Conservation (phyloP, 2,888 invertebrate species). For the Tetramorium bicarinatum region DNA sequence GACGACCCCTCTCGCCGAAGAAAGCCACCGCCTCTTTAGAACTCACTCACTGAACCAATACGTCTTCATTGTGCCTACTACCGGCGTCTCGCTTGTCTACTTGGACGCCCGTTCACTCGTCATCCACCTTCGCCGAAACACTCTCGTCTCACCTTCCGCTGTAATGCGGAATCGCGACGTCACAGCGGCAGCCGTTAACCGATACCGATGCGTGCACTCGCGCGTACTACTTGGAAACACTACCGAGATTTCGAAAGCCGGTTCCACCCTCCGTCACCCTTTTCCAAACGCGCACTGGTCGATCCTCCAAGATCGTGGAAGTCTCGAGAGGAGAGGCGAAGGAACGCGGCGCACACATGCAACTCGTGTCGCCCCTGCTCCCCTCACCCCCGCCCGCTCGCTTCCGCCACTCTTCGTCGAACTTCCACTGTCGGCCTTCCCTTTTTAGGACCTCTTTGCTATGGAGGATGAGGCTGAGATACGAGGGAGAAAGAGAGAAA, state of each 20-base stretch:
- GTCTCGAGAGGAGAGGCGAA: conserved; percentile 67
- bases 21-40: conserved; percentile 11
- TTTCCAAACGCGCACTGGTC: conserved; percentile 75
- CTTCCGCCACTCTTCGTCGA: conserved; percentile 54
- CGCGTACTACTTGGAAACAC: conserved; percentile 13
- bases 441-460: conserved; percentile 67
- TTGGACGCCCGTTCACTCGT: background rate
- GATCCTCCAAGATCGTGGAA: conserved; percentile 75
- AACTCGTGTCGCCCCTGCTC: conserved; percentile 59
- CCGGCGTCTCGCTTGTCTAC: conserved; percentile 15
- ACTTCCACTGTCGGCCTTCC: conserved; percentile 60
- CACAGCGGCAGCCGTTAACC: background rate
- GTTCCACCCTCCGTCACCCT: conserved; percentile 69
- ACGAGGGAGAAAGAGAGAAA: conserved; percentile 30
- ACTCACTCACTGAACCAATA: conserved; percentile 35
- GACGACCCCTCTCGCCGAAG: background rate
- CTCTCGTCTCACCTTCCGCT: background rate
- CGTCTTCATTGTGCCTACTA: background rate
- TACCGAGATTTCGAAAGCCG: conserved; percentile 48
- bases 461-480: conserved; percentile 20
- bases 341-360: conserved; percentile 70
- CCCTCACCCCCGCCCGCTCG: conserved; percentile 39
- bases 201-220: conserved; percentile 31
- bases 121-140: background rate
- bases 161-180: conserved; percentile 2